Evolutionary conservation across 2,797 vertebrate genomes (phyloP).

Genomic region (Anas georgica): DNA sequence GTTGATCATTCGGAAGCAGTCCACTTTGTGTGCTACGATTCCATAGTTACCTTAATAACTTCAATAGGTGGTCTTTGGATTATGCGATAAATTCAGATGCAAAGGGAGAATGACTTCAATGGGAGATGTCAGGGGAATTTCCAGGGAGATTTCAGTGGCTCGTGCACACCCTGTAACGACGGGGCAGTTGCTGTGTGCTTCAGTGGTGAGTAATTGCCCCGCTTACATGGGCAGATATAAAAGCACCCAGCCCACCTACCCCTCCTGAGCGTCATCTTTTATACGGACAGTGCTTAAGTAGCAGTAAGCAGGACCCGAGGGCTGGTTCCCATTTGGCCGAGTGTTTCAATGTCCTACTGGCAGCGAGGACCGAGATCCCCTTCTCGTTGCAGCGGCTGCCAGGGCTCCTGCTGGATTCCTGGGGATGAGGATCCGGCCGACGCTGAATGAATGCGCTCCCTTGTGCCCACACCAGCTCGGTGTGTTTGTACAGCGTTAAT

Average conservation of each 20-base stretch:
- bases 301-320: neutral
- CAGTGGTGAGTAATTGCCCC: slow-evolving; percentile 25
- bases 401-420: neutral
- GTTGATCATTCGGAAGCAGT: neutral
- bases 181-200: neutral
- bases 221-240: neutral
- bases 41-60: neutral
- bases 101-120: neutral
- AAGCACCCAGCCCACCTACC: slow-evolving; percentile 17
- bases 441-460: slow-evolving; percentile 6
- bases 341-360: neutral
- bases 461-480: neutral
- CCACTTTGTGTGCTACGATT: neutral
- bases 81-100: slow-evolving; percentile 1
- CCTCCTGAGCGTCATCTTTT: neutral
- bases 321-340: neutral
- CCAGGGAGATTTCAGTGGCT: neutral
- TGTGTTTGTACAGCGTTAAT: slow-evolving; percentile 71
- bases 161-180: neutral
- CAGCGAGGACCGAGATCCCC: fast-evolving
- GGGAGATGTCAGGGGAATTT: neutral
- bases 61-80: no score
- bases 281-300: neutral
- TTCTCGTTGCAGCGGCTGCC: neutral
- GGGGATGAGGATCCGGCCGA: neutral